Evolutionary conservation across 2,797 vertebrate genomes (phyloP), one percentile per base, ranked within the genome.

Genomic region (Enoplosus armatus): DNA sequence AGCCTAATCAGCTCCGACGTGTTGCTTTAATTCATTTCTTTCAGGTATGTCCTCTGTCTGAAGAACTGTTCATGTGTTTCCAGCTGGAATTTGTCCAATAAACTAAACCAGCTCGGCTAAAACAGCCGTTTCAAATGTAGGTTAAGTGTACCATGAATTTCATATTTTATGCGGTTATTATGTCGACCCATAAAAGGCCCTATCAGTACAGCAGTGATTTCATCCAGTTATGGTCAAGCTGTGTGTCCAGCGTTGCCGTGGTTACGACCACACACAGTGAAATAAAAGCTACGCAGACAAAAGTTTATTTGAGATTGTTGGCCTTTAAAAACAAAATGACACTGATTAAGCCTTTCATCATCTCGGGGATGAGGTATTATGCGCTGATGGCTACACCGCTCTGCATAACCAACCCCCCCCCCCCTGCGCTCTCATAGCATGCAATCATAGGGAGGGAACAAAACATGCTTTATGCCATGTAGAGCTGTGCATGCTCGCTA

Each of bases 241-340:
- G 24, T 55, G n/a, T 47, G 48, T 61, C 27, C 27, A 55, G 11
- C 7, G 18, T 73, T 71, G 33, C 69, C 18, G 2, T 10, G 37
- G 75, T 84, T 69, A 81, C 65, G 24, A 27, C 27, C 24, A 51
- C 16, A 59, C 29, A 60, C 2, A 48, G 48, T 31, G 53, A 62
- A 72, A 71, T 3, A 47, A 63, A 1, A 75, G 48, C 26, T 1
- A 45, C 14, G 27, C 4, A 18, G 26, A 20, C 16, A 48, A 43
- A 39, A 9, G 20, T 61, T 58, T n/a, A 60, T 47, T 51, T 62
- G 2, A 33, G 11, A 60, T 31, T 29, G 18, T 33, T 84, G 70
- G 15, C 68, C 58, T 84, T 68, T 68, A 54, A 62, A 37, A 63
- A 26, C 0, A 1, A 70, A 75, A 56, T 67, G 29, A 18, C 33